phyloP scores from a whole-genome alignment of 2,888 invertebrate genomes.

The Lordiphosa fenestrarum region DNA sequence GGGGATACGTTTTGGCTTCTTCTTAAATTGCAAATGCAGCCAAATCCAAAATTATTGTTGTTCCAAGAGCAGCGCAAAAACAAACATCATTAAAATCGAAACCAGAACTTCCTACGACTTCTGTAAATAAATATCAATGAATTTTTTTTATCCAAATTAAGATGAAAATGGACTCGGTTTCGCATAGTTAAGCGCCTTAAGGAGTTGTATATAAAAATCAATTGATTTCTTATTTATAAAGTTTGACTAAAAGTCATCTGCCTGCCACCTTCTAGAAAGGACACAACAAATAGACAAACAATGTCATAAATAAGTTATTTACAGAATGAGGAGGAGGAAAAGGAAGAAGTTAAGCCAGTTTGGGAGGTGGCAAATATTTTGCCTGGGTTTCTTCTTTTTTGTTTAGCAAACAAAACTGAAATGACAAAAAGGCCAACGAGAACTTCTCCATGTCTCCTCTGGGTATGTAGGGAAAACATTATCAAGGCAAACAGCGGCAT shows the following conservation, averaged over 20 bases:
- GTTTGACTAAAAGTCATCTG: slow-evolving; percentile 25
- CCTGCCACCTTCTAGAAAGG: slow-evolving; percentile 58
- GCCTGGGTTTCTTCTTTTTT: slow-evolving; percentile 41
- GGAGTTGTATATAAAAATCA: slow-evolving; percentile 66
- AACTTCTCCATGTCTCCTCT: slow-evolving; percentile 24
- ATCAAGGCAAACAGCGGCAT: slow-evolving; percentile 70
- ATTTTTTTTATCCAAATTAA: slow-evolving; percentile 27
- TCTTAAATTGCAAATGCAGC: slow-evolving; percentile 18
- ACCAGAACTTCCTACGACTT: slow-evolving; percentile 7
- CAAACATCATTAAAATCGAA: slow-evolving; percentile 38
- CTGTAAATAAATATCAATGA: slow-evolving; percentile 26
- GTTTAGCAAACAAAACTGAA: slow-evolving; percentile 73
- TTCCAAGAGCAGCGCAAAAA: slow-evolving; percentile 11
- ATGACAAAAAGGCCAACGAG: slow-evolving; percentile 66
- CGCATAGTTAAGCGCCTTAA: slow-evolving; percentile 65
- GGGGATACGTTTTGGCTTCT: slow-evolving; percentile 3
- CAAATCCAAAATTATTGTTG: slow-evolving; percentile 8
- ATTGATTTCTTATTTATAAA: slow-evolving; percentile 75
- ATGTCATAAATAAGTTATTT: slow-evolving; percentile 71
- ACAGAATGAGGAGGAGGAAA: slow-evolving; percentile 25
- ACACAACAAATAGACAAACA: slow-evolving; percentile 61
- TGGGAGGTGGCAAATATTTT: slow-evolving; percentile 37
- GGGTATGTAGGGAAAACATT: slow-evolving; percentile 39
- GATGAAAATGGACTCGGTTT: slow-evolving; percentile 39
- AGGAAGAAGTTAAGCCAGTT: slow-evolving; percentile 17